A percentile compares a stretch with the other conserved stretches of the same genome.
These are phyloP conservation scores for Syngnathus scovelli DNA, from an alignment of 2,113 vertebrate genomes.

Conservation along the genomic window DNA sequence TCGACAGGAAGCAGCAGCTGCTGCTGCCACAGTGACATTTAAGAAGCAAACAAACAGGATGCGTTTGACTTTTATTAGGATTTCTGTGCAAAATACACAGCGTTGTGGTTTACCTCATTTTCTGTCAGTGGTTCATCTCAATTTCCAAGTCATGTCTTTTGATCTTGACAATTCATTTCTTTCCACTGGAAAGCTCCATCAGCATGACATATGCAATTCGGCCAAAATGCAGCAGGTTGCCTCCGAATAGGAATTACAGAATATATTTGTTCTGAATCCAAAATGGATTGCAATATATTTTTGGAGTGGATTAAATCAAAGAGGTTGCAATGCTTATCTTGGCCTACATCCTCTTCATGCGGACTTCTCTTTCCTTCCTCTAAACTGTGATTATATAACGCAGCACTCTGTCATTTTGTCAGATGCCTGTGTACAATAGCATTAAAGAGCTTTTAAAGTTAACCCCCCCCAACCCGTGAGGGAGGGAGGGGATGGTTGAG, in stretches of 20 bases:
- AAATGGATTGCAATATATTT: slow-evolving; percentile 16
- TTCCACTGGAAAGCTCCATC: background rate
- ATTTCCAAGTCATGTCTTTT: background rate
- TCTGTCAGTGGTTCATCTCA: background rate
- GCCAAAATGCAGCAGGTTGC: background rate
- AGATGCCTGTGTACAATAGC: slow-evolving; percentile 19
- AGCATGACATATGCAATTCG: background rate
- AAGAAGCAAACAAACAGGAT: slow-evolving; percentile 62
- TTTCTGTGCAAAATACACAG: slow-evolving; percentile 52
- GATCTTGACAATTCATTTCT: background rate
- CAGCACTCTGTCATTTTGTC: slow-evolving; percentile 16
- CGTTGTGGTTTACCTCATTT: slow-evolving; percentile 14
- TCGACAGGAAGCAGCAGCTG: slow-evolving; percentile 38
- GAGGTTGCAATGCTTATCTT: slow-evolving; percentile 5
- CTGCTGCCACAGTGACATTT: slow-evolving; percentile 29
- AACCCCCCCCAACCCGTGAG: background rate
- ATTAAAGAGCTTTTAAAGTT: slow-evolving; percentile 18
- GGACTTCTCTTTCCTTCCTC: slow-evolving; percentile 25
- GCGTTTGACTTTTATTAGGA: slow-evolving; percentile 31
- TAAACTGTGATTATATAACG: slow-evolving; percentile 42
- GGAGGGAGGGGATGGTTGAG: slow-evolving; percentile 21
- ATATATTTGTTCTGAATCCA: slow-evolving; percentile 17
- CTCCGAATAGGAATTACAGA: background rate
- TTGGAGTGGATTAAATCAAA: slow-evolving; percentile 9
- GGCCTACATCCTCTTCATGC: slow-evolving; percentile 27